These are phyloP conservation scores for Megaceryle maxima DNA, from an alignment of 2,113 vertebrate genomes.

Conservation along the genomic window DNA sequence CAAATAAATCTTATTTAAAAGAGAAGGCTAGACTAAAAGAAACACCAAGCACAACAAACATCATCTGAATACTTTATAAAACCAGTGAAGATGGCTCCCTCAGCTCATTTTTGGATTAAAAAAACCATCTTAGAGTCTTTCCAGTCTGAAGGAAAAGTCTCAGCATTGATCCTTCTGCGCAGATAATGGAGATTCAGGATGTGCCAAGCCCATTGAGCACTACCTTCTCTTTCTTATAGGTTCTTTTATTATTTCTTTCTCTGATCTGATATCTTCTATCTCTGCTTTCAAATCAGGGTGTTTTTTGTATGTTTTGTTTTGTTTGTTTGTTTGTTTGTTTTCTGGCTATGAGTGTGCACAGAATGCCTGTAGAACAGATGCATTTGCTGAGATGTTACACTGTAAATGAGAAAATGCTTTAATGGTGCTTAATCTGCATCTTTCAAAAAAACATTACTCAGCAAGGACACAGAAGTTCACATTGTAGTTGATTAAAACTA, in stretches of 20 bases:
- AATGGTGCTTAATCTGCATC: not conserved
- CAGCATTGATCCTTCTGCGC: not conserved
- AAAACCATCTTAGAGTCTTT: not conserved
- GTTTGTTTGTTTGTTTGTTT: not conserved
- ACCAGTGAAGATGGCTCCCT: not conserved
- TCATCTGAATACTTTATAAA: not conserved
- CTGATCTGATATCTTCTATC: not conserved
- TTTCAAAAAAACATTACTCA: conserved; percentile 3
- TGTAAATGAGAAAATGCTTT: not conserved
- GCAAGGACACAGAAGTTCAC: not conserved
- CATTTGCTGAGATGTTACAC: not conserved
- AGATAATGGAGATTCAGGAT: not conserved
- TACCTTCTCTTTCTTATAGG: not conserved
- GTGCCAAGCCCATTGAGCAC: not conserved
- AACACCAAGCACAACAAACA: not conserved
- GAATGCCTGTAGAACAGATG: not conserved
- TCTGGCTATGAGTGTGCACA: not conserved
- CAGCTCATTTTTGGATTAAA: not conserved
- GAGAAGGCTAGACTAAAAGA: not conserved
- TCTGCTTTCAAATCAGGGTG: not conserved
- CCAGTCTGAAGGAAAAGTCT: not conserved
- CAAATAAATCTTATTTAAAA: not conserved
- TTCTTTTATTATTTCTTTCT: not conserved
- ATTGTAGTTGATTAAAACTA: not conserved
- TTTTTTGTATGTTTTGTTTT: not conserved